phyloP scores from a whole-genome alignment of 2,888 invertebrate species.

The Mesochorus sp. region DNA sequence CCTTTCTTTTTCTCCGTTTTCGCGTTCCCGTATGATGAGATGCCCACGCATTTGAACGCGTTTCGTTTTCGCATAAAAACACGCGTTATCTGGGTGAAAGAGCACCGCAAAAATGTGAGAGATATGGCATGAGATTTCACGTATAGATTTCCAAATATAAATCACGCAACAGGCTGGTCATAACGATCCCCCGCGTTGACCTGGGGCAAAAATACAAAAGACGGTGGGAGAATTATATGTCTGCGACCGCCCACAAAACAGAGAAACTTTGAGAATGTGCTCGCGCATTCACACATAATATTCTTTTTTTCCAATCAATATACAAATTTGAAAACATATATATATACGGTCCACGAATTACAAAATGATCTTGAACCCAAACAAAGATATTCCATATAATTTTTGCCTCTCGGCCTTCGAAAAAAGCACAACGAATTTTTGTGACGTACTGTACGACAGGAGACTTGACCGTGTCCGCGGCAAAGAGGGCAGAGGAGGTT shows the following conservation, averaged over 20 bases:
- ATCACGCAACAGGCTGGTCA: slow-evolving; percentile 75
- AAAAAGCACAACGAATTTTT: slow-evolving; percentile 61
- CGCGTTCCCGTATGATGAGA: slow-evolving; percentile 31
- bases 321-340: too few relatives aligned
- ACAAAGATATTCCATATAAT: too few relatives aligned
- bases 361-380: too few relatives aligned
- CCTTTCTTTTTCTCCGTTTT: slow-evolving; percentile 14
- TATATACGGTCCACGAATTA: too few relatives aligned
- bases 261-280: background rate
- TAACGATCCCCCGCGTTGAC: slow-evolving; percentile 63
- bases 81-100: slow-evolving; percentile 55
- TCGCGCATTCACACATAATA: slow-evolving; percentile 10
- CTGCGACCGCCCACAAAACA: slow-evolving; percentile 5
- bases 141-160: slow-evolving; percentile 76
- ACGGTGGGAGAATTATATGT: slow-evolving; percentile 47
- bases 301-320: too few relatives aligned
- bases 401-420: background rate
- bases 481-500: slow-evolving; percentile 54
- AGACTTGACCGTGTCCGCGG: slow-evolving; percentile 63
- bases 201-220: slow-evolving; percentile 55
- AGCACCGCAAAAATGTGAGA: slow-evolving; percentile 34
- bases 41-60: slow-evolving; percentile 50
- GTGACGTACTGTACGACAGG: slow-evolving; percentile 69
- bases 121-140: slow-evolving; percentile 55
- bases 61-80: slow-evolving; percentile 24